Evolutionary conservation across 2,113 vertebrate genomes (phyloP).

Genomic region (Nerophis lumbriciformis): DNA sequence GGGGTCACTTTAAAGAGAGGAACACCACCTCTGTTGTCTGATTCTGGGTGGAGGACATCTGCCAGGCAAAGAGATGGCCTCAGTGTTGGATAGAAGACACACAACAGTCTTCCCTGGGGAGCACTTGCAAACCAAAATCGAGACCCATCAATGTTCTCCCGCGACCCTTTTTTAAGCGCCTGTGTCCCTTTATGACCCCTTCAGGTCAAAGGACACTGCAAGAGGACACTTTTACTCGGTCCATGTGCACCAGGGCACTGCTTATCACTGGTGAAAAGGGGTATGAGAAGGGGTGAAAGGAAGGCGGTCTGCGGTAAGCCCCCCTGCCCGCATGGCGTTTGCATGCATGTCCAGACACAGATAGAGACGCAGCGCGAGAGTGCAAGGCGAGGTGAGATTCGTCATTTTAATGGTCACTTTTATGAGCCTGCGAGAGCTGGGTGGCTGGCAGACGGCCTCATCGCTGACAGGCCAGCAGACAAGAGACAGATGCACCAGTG

Average conservation of each 20-base stretch:
- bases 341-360: constrained; percentile 21
- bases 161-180: constrained; percentile 56
- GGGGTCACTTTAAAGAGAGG: constrained; percentile 2
- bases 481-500: constrained; percentile 41
- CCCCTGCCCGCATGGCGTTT: constrained; percentile 21
- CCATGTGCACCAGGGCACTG: constrained; percentile 20
- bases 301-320: constrained; percentile 29
- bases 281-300: constrained; percentile 18
- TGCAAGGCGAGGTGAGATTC: constrained; percentile 27
- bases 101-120: constrained; percentile 33
- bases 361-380: constrained; percentile 13
- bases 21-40: constrained; percentile 36
- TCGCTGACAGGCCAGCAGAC: constrained; percentile 23
- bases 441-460: constrained; percentile 37
- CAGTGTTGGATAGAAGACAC: constrained; percentile 29
- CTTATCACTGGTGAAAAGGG: constrained; percentile 23
- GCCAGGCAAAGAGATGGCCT: constrained; percentile 19
- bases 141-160: constrained; percentile 38
- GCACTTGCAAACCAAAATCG: constrained; percentile 37
- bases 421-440: constrained; percentile 41
- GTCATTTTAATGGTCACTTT: constrained; percentile 67
- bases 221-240: constrained; percentile 45
- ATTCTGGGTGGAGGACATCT: constrained; percentile 39
- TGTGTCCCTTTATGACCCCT: constrained; percentile 46
- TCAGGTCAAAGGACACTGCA: constrained; percentile 42